Percentiles rank a stretch among this genome's conserved stretches.
phyloP scores from a whole-genome alignment of 2,113 vertebrate species.

The Pagrus major region DNA sequence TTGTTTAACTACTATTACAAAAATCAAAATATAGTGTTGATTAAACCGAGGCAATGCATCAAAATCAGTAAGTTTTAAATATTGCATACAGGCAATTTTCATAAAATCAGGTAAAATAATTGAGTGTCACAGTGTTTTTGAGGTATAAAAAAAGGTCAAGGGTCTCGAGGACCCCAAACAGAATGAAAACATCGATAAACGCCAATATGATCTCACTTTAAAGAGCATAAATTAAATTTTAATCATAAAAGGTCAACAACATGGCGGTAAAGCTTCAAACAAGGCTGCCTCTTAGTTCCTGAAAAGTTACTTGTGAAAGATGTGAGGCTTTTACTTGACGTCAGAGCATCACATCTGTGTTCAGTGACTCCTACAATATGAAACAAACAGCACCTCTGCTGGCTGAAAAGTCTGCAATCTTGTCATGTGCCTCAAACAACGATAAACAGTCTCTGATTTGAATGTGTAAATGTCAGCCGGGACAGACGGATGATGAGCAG shows the following conservation, averaged over 20 bases:
- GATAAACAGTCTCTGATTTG: constrained; percentile 67
- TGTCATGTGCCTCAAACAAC: constrained; percentile 54
- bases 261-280: constrained; percentile 2
- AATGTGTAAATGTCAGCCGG: constrained; percentile 76
- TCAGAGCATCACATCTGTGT: constrained; percentile 14
- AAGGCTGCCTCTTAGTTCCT: constrained; percentile 40
- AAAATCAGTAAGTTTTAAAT: not conserved
- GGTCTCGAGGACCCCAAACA: not conserved
- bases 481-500: constrained; percentile 37
- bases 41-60: too few species aligned
- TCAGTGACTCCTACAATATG: not conserved
- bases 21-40: too few species aligned
- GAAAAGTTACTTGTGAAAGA: constrained; percentile 38
- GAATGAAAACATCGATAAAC: not conserved
- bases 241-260: not conserved
- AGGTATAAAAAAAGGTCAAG: not conserved
- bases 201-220: too few species aligned
- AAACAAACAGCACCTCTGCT: not conserved
- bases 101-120: not conserved
- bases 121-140: not conserved
- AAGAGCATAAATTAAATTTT: not conserved
- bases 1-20: not conserved
- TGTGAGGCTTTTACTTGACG: constrained; percentile 1
- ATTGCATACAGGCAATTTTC: not conserved
- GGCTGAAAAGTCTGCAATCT: constrained; percentile 54